A percentile compares a stretch with the other conserved stretches of the same genome.
phyloP scores from a whole-genome alignment of 2,113 vertebrate genomes.

The Hemiprocne comata region DNA sequence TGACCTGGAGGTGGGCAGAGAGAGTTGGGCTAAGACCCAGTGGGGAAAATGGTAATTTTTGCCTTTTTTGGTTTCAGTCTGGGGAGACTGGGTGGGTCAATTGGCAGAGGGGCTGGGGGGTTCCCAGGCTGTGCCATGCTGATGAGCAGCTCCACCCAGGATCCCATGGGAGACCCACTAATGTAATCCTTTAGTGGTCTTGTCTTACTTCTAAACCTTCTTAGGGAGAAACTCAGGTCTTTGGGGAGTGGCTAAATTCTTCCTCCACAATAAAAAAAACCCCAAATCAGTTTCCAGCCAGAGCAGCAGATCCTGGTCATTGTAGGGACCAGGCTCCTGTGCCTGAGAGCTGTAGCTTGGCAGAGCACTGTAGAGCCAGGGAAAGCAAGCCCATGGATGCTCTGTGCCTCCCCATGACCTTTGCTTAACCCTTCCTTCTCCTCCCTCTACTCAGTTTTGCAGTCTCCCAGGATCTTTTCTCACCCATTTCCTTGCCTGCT shows the following conservation, averaged over 20 bases:
- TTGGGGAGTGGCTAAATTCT: background rate
- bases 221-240: background rate
- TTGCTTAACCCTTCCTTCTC: slow-evolving; percentile 26
- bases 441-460: slow-evolving; percentile 27
- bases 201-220: background rate
- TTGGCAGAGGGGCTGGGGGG: background rate
- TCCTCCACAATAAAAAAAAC: background rate
- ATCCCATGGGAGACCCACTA: background rate
- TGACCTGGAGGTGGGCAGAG: background rate
- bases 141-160: fast-evolving
- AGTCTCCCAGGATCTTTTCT: slow-evolving; percentile 35
- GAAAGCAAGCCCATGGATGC: background rate
- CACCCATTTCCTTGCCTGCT: slow-evolving; percentile 30
- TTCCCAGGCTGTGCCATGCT: background rate
- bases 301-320: background rate
- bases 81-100: background rate
- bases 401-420: background rate
- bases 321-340: background rate
- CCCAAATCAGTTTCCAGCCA: background rate
- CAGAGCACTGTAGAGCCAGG: background rate
- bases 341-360: background rate
- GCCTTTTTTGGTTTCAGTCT: background rate
- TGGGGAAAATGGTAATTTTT: background rate
- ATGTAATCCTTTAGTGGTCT: background rate
- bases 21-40: background rate